Evolutionary conservation across 2,113 vertebrate species (phyloP), one percentile per base, ranked within the genome.

Genomic region (Thamnaconus septentrionalis): DNA sequence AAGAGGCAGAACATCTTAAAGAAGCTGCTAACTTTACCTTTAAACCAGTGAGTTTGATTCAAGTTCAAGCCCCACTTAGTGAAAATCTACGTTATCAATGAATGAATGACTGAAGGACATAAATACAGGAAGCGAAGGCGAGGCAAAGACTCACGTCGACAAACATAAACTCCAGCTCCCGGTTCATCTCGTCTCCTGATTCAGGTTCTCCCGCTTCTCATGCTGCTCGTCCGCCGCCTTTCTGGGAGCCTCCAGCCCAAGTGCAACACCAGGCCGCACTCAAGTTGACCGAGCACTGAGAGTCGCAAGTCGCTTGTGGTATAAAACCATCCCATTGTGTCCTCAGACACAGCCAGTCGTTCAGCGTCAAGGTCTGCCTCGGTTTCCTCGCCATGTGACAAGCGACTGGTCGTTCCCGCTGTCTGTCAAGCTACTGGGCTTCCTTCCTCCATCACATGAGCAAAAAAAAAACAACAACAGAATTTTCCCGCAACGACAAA

Each of bases 151-250:
- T 95, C 92, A 96, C 94, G 88, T 93, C 54, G 50, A 91, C 71
- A 69, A 92, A 95, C 85, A 93, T 92, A 79, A 51, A 93, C 82
- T 89, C 90, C 91, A 94, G 81, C 76, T 91, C 90, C 75, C 91
- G 85, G 75, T 88, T 76, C 90, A 91, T 92, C 80, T 82, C 81
- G 69, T 66, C 41, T 48, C 53, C 56, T 48, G 18, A 31, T 31
- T 59, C 4, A 8, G 77, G 72, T 60, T 31, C 18, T 31, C 18
- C 18, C 51, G 70, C 62, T 85, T 61, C 79, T 87, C 88, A 91
- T 89, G 66, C 78, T 89, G 79, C 1, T 66, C 9, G 7, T 72
- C 61, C 47, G 67, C 63, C 61, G 62, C 41, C 71, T 61, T 39
- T 73, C 57, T 54, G 50, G 69, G 66, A 41, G 66, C 69, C 78